Conservation (phyloP, 2,888 invertebrate genomes). For the Drosophila cognata region DNA sequence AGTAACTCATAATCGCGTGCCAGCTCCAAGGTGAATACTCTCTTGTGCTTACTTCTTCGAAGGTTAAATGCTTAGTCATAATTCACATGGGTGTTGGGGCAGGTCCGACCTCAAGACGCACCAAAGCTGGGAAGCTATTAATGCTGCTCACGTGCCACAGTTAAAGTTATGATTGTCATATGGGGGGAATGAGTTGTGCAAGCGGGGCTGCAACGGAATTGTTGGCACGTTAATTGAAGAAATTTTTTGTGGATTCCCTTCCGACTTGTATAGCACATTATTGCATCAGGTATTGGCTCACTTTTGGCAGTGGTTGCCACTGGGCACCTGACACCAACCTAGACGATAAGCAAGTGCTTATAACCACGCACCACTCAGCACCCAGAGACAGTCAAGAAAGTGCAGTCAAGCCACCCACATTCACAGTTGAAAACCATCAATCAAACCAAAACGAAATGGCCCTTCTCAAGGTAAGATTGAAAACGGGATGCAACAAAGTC, state of each 20-base stretch:
- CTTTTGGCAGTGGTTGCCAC: slow-evolving; percentile 66
- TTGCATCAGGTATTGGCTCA: slow-evolving; percentile 57
- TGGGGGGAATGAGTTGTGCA: slow-evolving; percentile 47
- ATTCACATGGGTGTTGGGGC: slow-evolving; percentile 44
- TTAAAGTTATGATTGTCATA: slow-evolving; percentile 68
- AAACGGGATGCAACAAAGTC: background rate
- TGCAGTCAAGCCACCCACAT: slow-evolving; percentile 25
- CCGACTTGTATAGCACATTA: slow-evolving; percentile 16
- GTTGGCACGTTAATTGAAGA: slow-evolving; percentile 78
- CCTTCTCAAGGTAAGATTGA: slow-evolving; percentile 59
- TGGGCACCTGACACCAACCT: slow-evolving; percentile 36
- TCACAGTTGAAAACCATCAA: slow-evolving; percentile 8
- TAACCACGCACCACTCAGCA: slow-evolving; percentile 47
- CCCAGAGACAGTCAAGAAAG: slow-evolving; percentile 64
- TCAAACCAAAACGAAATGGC: slow-evolving; percentile 44
- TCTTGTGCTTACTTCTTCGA: background rate
- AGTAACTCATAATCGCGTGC: background rate
- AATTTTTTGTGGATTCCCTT: slow-evolving; percentile 42
- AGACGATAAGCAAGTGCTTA: slow-evolving; percentile 50
- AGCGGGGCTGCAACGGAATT: slow-evolving; percentile 20
- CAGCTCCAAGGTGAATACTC: background rate
- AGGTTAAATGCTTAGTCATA: slow-evolving; percentile 27
- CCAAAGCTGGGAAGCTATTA: slow-evolving; percentile 38
- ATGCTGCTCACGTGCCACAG: slow-evolving; percentile 62
- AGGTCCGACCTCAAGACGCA: slow-evolving; percentile 40